Percentiles rank a stretch among this genome's conserved stretches.
Conservation (phyloP, 2,797 vertebrate genomes). For the Psittacula echo region DNA sequence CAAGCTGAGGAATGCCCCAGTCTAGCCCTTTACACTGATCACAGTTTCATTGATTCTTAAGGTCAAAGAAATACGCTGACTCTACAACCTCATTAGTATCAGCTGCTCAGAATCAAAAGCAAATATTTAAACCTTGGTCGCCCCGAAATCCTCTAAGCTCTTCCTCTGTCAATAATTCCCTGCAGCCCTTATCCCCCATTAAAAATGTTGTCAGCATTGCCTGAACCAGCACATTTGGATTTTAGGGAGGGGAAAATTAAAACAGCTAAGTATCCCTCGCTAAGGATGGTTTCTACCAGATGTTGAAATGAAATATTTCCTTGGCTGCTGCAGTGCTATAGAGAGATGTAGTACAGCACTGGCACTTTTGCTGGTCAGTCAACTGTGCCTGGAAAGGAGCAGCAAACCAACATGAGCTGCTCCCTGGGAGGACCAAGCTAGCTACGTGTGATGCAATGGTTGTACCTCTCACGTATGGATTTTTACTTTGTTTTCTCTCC, state of each 20-base stretch:
- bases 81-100: neutral
- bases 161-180: neutral
- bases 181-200: neutral
- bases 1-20: neutral
- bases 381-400: rapidly evolving
- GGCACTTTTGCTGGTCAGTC: neutral
- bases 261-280: neutral
- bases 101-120: neutral
- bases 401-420: neutral
- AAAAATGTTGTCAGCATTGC: neutral
- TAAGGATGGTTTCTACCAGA: neutral
- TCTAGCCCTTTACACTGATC: neutral
- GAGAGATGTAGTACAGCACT: neutral
- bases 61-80: neutral
- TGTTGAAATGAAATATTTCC: neutral
- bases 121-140: neutral
- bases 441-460: rapidly evolving
- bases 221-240: neutral
- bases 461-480: rapidly evolving
- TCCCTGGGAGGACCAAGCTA: neutral
- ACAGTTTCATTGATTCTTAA: neutral
- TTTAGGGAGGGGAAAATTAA: neutral
- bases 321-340: neutral
- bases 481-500: neutral
- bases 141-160: neutral